phyloP scores from a whole-genome alignment of 53 echinoderm and acorn worm species.

The Holothuria scabra region DNA sequence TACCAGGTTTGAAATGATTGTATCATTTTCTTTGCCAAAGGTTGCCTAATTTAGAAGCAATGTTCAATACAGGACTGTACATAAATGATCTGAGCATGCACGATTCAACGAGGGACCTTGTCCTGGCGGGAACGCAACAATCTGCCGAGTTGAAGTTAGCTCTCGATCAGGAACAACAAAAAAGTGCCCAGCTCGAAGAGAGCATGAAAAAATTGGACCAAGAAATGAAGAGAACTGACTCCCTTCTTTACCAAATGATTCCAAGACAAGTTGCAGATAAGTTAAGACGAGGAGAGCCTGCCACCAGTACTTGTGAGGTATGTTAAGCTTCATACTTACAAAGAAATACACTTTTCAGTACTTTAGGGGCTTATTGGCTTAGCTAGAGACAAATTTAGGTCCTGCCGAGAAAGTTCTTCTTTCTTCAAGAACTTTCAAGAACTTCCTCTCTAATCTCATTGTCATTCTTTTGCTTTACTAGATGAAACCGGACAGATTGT shows the following conservation, averaged over 20 bases:
- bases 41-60: constrained; percentile 81
- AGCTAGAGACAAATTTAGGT: too few relatives aligned
- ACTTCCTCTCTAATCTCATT: too few relatives aligned
- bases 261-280: constrained; percentile 91
- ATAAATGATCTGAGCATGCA: constrained; percentile 97
- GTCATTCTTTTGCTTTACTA: too few relatives aligned
- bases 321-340: not conserved
- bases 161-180: constrained; percentile 87
- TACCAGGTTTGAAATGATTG: too few relatives aligned
- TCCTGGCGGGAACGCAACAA: constrained; percentile 92
- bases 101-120: constrained; percentile 91
- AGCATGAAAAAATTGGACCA: constrained; percentile 91
- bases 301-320: constrained; percentile 96
- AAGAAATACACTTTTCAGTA: not conserved
- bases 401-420: too few relatives aligned
- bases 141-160: constrained; percentile 95
- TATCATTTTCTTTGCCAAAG: constrained; percentile 33
- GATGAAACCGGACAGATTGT: too few relatives aligned
- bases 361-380: too few relatives aligned
- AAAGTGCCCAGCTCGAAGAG: constrained; percentile 87
- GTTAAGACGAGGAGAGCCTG: constrained; percentile 87
- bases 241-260: constrained; percentile 90
- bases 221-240: constrained; percentile 93
- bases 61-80: constrained; percentile 91
- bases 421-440: too few relatives aligned